phyloP scores from a whole-genome alignment of 2,113 vertebrate species.

The Geococcyx californianus region DNA sequence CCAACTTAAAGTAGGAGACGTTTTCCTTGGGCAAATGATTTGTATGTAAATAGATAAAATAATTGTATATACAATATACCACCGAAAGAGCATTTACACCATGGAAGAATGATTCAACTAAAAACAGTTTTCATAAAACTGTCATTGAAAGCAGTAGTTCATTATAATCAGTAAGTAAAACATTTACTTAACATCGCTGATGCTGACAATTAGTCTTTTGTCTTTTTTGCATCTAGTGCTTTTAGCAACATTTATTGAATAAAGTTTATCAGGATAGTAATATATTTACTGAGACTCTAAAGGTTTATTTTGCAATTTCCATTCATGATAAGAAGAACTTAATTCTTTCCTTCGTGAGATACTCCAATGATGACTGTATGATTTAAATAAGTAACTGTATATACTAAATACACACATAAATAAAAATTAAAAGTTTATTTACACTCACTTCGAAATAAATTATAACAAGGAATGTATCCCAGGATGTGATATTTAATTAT shows the following conservation, averaged over 20 bases:
- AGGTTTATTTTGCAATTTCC: neutral
- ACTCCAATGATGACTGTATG: neutral
- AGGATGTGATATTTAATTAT: neutral
- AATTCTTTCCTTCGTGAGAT: neutral
- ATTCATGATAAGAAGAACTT: neutral
- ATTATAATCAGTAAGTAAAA: slow-evolving; percentile 40
- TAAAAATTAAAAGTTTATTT: neutral
- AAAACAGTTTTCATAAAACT: neutral
- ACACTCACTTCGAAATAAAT: neutral
- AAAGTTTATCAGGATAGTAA: neutral
- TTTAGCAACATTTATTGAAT: slow-evolving; percentile 29
- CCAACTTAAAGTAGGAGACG: neutral
- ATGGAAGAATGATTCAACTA: neutral
- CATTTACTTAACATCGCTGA: neutral
- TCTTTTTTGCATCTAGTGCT: neutral
- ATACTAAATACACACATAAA: neutral
- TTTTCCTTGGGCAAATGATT: neutral
- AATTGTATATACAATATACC: neutral
- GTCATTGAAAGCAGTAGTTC: neutral
- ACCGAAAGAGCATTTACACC: neutral
- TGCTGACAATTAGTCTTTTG: slow-evolving; percentile 31
- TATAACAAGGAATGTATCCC: neutral
- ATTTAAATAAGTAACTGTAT: neutral
- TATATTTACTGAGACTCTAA: slow-evolving; percentile 6
- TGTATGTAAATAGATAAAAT: neutral